Percentiles rank a stretch among this genome's conserved stretches.
Conservation (phyloP, 1,140 invertebrate genomes). For the Lepidurus arcticus region DNA sequence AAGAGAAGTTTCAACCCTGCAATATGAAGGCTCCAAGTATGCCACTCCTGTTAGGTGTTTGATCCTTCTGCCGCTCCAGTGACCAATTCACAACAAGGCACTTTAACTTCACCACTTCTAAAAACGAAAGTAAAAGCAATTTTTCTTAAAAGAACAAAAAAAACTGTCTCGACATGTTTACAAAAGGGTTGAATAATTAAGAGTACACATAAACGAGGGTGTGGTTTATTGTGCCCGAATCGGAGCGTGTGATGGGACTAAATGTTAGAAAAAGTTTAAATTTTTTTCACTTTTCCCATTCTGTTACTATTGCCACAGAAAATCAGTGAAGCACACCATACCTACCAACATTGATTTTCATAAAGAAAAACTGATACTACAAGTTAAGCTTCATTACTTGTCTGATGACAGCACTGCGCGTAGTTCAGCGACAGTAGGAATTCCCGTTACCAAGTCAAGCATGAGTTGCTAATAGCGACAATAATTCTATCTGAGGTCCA, state of each 20-base stretch:
- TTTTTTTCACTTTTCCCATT: background rate
- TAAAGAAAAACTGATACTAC: background rate
- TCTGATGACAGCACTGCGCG: too few species aligned
- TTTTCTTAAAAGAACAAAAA: too few species aligned
- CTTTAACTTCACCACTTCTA: background rate
- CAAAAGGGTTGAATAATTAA: background rate
- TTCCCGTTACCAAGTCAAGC: too few species aligned
- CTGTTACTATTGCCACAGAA: background rate
- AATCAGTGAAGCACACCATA: background rate
- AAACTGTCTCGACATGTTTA: too few species aligned
- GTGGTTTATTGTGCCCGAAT: constrained; percentile 2
- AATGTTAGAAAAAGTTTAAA: background rate
- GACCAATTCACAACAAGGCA: background rate
- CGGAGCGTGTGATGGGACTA: constrained; percentile 6
- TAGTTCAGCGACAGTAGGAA: too few species aligned
- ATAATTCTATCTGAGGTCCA: too few species aligned
- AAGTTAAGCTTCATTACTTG: too few species aligned
- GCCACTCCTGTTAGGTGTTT: background rate
- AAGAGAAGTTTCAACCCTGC: background rate
- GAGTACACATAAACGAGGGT: background rate
- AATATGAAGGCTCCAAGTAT: constrained; percentile 1
- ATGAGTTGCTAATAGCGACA: too few species aligned
- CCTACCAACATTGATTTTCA: background rate
- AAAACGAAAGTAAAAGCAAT: background rate
- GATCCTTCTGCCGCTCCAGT: background rate